These are phyloP conservation scores for Kryptopterus vitreolus DNA, from an alignment of 2,797 vertebrate species.

Conservation along the genomic window DNA sequence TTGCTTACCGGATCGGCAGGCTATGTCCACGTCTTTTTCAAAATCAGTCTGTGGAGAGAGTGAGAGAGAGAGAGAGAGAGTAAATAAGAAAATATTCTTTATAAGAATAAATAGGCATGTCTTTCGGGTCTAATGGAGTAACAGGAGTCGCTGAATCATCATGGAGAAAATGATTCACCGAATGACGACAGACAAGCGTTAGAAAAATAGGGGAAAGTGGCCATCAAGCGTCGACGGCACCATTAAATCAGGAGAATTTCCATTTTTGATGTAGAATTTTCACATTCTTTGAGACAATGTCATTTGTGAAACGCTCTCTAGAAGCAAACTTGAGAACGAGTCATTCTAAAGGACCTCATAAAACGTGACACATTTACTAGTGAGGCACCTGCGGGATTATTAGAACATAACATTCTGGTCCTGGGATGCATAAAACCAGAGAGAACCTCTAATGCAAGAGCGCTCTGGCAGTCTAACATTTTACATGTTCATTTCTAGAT, in stretches of 20 bases:
- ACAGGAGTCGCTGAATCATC: slow-evolving; percentile 31
- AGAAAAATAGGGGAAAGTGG: not conserved
- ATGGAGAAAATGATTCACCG: slow-evolving; percentile 28
- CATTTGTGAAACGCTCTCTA: too few relatives aligned
- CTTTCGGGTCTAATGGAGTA: not conserved
- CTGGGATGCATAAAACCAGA: too few relatives aligned
- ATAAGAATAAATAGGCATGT: not conserved
- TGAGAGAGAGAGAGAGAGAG: slow-evolving; percentile 56
- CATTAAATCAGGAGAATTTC: slow-evolving; percentile 62
- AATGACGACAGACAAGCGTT: slow-evolving; percentile 21
- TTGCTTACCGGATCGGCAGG: slow-evolving; percentile 96
- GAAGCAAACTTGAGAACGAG: too few relatives aligned
- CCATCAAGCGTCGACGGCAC: slow-evolving; percentile 1
- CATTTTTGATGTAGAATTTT: slow-evolving; percentile 21
- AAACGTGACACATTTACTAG: too few relatives aligned
- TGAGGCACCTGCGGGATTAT: too few relatives aligned
- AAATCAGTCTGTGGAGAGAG: slow-evolving; percentile 95
- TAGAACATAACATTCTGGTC: too few relatives aligned
- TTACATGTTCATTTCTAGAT: too few relatives aligned
- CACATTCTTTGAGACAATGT: too few relatives aligned
- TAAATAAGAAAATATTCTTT: not conserved
- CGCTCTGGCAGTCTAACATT: too few relatives aligned
- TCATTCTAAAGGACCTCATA: too few relatives aligned
- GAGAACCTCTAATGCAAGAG: too few relatives aligned
- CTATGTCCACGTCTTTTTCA: slow-evolving; percentile 99